phyloP scores from a whole-genome alignment of 1,140 invertebrate species.

The Listronotus bonariensis region DNA sequence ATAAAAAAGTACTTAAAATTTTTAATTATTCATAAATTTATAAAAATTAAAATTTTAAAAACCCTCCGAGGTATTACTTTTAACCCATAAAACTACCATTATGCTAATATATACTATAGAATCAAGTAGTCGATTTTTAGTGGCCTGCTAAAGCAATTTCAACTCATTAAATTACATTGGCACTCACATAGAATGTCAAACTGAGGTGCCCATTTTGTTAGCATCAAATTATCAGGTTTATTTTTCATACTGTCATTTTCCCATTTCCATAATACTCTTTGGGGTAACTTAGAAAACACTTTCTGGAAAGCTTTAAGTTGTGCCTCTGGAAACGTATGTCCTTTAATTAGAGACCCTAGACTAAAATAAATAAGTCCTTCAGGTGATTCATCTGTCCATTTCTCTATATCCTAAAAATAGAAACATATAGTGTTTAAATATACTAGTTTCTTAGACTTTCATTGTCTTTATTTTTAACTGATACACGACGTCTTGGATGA shows the following conservation, averaged over 20 bases:
- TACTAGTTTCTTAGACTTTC: no score
- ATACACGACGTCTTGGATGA: no score
- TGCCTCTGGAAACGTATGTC: slow-evolving; percentile 63
- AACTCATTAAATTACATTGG: slow-evolving; percentile 32
- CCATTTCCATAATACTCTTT: slow-evolving; percentile 76
- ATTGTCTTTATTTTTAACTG: no score
- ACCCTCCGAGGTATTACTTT: no score
- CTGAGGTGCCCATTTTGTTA: slow-evolving; percentile 73
- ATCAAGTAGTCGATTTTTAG: no score
- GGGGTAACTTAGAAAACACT: slow-evolving; percentile 64
- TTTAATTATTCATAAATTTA: no score
- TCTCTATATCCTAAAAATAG: slow-evolving; percentile 25
- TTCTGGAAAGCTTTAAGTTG: slow-evolving; percentile 64
- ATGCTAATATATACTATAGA: no score
- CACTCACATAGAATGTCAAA: slow-evolving; percentile 68
- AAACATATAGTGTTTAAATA: no score
- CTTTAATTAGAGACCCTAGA: slow-evolving; percentile 70
- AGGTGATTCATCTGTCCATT: slow-evolving; percentile 25
- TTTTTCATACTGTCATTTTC: slow-evolving; percentile 62
- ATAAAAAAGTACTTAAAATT: no score
- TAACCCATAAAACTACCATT: no score
- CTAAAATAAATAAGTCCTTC: slow-evolving; percentile 67
- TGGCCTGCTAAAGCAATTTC: no score
- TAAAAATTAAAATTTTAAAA: no score
- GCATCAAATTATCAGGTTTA: slow-evolving; percentile 67